Conservation (phyloP, 2,113 vertebrate genomes). For the Dromas ardeola region DNA sequence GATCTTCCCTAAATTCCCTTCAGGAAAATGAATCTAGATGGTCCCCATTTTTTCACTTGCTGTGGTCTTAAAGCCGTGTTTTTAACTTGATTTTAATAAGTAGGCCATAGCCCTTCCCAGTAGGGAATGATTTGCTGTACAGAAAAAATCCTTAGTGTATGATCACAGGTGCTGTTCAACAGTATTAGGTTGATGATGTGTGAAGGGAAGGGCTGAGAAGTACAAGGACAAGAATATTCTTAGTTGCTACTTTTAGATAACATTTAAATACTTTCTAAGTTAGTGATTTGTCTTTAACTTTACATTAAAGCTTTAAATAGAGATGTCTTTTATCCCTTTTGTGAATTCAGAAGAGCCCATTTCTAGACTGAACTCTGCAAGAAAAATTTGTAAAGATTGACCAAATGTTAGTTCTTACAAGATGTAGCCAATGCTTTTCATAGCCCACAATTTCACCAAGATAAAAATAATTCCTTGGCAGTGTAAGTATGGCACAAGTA, state of each 20-base stretch:
- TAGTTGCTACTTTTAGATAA: neutral
- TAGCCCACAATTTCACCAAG: neutral
- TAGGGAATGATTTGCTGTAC: neutral
- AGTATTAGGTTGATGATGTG: neutral
- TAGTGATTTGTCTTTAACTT: neutral
- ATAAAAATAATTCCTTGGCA: neutral
- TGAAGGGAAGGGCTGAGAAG: neutral
- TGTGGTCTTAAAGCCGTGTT: neutral
- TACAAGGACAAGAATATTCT: neutral
- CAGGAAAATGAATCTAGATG: neutral
- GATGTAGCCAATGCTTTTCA: neutral
- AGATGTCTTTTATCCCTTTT: neutral
- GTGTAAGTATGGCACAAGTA: neutral
- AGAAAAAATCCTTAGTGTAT: neutral
- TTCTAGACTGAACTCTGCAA: neutral
- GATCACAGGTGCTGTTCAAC: neutral
- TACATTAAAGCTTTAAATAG: neutral
- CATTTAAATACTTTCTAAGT: neutral
- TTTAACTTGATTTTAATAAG: neutral
- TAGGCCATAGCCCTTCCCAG: neutral
- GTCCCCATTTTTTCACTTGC: neutral
- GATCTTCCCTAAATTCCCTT: neutral
- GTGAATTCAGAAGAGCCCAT: neutral
- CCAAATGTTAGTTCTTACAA: neutral
- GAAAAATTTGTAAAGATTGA: neutral